Evolutionary conservation across 2,797 vertebrate species (phyloP).

Genomic region (Girardinus metallicus): DNA sequence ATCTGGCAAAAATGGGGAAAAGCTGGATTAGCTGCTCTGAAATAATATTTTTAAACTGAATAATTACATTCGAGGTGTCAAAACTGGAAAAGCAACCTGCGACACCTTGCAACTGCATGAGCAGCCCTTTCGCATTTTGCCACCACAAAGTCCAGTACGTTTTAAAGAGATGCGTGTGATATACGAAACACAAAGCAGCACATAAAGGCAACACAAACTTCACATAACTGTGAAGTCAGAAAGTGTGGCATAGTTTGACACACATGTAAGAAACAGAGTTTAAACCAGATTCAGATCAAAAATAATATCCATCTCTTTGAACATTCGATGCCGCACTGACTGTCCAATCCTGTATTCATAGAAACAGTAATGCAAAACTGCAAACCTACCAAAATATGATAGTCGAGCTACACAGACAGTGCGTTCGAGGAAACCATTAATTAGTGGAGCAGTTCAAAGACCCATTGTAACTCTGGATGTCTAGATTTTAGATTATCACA

Average conservation of each 20-base stretch:
- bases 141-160: not conserved
- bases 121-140: not conserved
- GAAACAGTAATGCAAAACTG: not conserved
- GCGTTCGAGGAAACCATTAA: not conserved
- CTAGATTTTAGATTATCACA: not conserved
- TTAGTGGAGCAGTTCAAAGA: not conserved
- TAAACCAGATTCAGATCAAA: not conserved
- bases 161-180: not conserved
- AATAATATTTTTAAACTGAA: not conserved
- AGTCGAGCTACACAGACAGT: not conserved
- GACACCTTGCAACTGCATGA: not conserved
- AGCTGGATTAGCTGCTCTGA: not conserved
- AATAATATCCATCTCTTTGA: not conserved
- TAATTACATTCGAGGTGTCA: not conserved
- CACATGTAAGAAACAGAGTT: not conserved
- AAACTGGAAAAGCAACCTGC: not conserved
- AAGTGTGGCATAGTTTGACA: not conserved
- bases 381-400: not conserved
- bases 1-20: not conserved
- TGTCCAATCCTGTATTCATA: not conserved
- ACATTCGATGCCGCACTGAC: not conserved
- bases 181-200: not conserved
- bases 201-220: too few species aligned
- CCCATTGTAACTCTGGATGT: not conserved
- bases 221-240: too few species aligned